These are phyloP conservation scores for Sycophaga agraensis DNA, from an alignment of 1,140 invertebrate genomes.

Conservation along the genomic window DNA sequence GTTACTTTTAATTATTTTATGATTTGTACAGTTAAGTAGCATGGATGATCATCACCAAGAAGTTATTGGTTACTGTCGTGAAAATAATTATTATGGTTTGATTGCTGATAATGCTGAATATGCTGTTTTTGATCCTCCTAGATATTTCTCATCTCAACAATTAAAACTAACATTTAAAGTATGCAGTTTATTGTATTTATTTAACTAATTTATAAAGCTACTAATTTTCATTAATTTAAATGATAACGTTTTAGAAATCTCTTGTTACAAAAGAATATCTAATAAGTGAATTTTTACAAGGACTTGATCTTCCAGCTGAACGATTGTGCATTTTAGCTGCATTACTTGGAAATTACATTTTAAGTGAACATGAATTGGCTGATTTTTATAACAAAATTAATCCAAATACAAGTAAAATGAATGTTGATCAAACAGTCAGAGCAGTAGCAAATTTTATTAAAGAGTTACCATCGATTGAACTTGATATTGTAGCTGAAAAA, in stretches of 20 bases:
- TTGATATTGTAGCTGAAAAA: slow-evolving; percentile 71
- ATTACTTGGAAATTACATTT: slow-evolving; percentile 81
- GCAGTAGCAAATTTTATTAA: slow-evolving; percentile 75
- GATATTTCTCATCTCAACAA: slow-evolving; percentile 86
- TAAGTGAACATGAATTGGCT: slow-evolving; percentile 72
- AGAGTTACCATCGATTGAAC: slow-evolving; percentile 69
- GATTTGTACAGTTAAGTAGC: slow-evolving; percentile 61
- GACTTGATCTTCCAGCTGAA: slow-evolving; percentile 75
- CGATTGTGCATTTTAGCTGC: slow-evolving; percentile 82
- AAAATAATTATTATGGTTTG: slow-evolving; percentile 83
- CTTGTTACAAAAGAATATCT: slow-evolving; percentile 90
- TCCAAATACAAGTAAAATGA: slow-evolving; percentile 44
- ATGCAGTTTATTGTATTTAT: slow-evolving; percentile 27
- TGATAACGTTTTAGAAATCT: slow-evolving; percentile 67
- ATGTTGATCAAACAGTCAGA: slow-evolving; percentile 64
- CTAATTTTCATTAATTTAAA: slow-evolving; percentile 12
- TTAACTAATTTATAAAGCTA: slow-evolving; percentile 7
- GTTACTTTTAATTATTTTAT: slow-evolving; percentile 1
- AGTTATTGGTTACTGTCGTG: slow-evolving; percentile 83
- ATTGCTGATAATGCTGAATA: slow-evolving; percentile 86
- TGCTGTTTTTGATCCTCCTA: slow-evolving; percentile 82
- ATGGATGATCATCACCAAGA: slow-evolving; percentile 89
- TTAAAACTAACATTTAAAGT: slow-evolving; percentile 88
- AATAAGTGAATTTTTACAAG: slow-evolving; percentile 71
- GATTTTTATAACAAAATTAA: slow-evolving; percentile 67